Evolutionary conservation across 1,140 invertebrate genomes (phyloP).

Genomic region (Anoplophora glabripennis): DNA sequence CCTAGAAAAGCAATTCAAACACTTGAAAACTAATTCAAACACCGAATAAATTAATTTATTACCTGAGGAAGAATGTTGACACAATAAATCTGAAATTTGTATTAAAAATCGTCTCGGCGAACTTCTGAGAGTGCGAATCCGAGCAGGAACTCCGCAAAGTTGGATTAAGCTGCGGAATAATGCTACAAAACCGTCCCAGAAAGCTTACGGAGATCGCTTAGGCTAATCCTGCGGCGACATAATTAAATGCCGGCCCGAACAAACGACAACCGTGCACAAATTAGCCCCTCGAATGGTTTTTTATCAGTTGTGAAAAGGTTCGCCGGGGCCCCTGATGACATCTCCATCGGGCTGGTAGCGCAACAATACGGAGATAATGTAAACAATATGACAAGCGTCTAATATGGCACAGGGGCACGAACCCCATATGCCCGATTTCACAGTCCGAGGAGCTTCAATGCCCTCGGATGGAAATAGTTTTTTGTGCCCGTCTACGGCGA

Average conservation of each 20-base stretch:
- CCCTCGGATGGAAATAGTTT: conserved; percentile 28
- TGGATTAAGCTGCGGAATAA: no score
- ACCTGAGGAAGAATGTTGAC: no score
- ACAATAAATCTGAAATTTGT: no score
- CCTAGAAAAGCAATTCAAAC: no score
- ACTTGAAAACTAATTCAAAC: no score
- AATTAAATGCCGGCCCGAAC: conserved; percentile 1
- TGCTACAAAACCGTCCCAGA: no score
- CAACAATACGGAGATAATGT: conserved; percentile 44
- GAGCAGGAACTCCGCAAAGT: no score
- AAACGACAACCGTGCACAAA: conserved; percentile 7
- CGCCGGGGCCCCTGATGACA: conserved; percentile 29
- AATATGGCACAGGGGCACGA: conserved; percentile 36
- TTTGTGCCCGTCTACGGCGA: conserved; percentile 26
- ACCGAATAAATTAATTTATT: no score
- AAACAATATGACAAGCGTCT: conserved; percentile 49
- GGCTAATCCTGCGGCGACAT: conserved; percentile 11
- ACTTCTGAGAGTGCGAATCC: no score
- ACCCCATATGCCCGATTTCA: conserved; percentile 39
- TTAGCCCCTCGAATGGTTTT: conserved; percentile 20
- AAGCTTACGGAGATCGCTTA: neutral
- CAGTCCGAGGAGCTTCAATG: conserved; percentile 34
- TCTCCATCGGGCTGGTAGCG: conserved; percentile 41
- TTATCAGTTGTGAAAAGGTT: conserved; percentile 15
- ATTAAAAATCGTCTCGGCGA: no score